Conservation (phyloP, 2,113 vertebrate genomes). For the human (Homo sapiens) region DNA sequence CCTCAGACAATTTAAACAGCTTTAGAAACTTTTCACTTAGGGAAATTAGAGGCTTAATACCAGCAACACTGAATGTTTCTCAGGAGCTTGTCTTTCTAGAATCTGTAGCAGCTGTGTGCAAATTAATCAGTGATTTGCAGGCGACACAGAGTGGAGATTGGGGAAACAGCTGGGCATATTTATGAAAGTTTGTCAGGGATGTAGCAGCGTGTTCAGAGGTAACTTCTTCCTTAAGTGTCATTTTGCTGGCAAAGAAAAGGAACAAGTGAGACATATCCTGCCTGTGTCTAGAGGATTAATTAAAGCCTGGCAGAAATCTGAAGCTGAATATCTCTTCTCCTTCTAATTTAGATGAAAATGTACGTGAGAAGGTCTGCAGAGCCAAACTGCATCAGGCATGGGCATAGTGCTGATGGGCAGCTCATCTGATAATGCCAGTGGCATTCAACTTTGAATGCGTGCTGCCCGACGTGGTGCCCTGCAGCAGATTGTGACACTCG, state of each 20-base stretch:
- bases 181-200: conserved; percentile 68
- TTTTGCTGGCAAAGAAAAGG: conserved; percentile 70
- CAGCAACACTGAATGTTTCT: conserved; percentile 63
- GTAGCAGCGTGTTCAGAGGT: conserved; percentile 45
- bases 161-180: conserved; percentile 68
- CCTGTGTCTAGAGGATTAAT: conserved; percentile 66
- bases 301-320: conserved; percentile 65
- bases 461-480: background rate
- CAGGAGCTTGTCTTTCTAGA: conserved; percentile 58
- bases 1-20: conserved; percentile 65
- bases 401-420: background rate
- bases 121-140: conserved; percentile 66
- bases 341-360: conserved; percentile 59
- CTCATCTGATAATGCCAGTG: background rate
- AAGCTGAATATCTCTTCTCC: background rate
- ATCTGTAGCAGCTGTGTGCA: conserved; percentile 71
- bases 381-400: background rate
- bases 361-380: conserved; percentile 52
- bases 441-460: background rate
- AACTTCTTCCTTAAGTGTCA: conserved; percentile 53
- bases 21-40: conserved; percentile 78
- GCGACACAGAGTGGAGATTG: background rate
- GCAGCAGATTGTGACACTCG: background rate
- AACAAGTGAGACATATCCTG: conserved; percentile 50
- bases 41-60: conserved; percentile 77